Base-by-base conservation (phyloP, 2,888 invertebrate genomes). In the Mechanitis mazaeus region DNA sequence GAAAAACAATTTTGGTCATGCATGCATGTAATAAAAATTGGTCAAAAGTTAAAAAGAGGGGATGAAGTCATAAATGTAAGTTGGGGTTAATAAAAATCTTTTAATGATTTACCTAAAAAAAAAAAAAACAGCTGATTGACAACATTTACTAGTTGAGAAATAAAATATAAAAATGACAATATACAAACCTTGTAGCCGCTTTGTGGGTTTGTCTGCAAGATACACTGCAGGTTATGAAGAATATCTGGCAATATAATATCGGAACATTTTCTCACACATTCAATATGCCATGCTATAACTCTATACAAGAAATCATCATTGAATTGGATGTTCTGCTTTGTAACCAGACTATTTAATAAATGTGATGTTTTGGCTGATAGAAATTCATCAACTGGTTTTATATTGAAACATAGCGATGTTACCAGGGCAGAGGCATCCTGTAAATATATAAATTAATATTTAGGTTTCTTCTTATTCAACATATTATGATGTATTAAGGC, bases 311-410 rank as follows among this genome's bases (percentile, higher is more conserved):
- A 78, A 50, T 81, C 80, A 45, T 69, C 61, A 12, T 76, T 75
- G 68, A 91, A 79, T 64, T 81, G 78, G 33, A 93, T 74, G 71
- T 90, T 91, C 75, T 93, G 92, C 73, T 88, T 89, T 11, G 84
- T 89, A 47, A 92, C 67, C 28, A 93, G 79, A 68, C 88, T 91
- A 61, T 85, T 87, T 38, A 93, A 81, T 61, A 93, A 79, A 72
- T 91, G 90, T 68, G 93, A 92, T 64, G 91, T 86, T 83, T 93
- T 93, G 33, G 91, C 87, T 5, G 91, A 87, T 57, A 93, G 75
- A 60, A 87, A 83, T 58, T 88, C 87, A 75, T 93, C 92, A 42
- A 79, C 81, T 3, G 92, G 85, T 62, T 77, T 78, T 35, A 89
- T 78, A 67, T 83, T 84, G 35, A 78, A 67, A 67, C 85, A 87